Conservation (phyloP, 2,888 invertebrate genomes). For the Ophioninae sp. region DNA sequence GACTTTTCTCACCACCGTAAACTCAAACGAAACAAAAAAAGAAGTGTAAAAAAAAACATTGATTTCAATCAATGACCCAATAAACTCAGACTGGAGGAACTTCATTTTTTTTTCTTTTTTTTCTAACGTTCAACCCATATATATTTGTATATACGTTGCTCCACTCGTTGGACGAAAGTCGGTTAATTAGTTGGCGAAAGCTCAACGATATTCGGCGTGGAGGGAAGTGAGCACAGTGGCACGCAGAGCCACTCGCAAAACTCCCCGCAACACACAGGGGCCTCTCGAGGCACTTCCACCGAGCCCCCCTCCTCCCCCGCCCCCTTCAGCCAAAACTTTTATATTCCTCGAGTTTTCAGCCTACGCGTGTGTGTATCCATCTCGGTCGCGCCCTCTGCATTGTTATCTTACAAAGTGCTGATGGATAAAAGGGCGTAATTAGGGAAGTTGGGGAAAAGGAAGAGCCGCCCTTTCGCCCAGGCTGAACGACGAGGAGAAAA, state of each 20-base stretch:
- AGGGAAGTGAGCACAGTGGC: slow-evolving; percentile 10
- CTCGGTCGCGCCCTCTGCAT: neutral
- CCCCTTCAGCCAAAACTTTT: slow-evolving; percentile 48
- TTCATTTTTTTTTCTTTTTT: neutral
- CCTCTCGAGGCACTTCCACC: slow-evolving; percentile 28
- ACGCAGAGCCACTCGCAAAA: slow-evolving; percentile 37
- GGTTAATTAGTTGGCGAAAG: slow-evolving; percentile 60
- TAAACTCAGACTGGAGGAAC: slow-evolving; percentile 17
- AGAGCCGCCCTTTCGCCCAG: neutral
- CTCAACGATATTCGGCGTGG: slow-evolving; percentile 23
- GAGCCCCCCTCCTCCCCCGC: too few species aligned
- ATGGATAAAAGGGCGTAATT: neutral
- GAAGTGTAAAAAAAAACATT: neutral
- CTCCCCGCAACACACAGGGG: slow-evolving; percentile 13
- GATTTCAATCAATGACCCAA: slow-evolving; percentile 24
- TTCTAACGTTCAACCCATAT: too few species aligned
- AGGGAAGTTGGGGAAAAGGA: neutral
- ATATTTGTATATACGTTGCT: too few species aligned
- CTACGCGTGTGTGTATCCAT: neutral
- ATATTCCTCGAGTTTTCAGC: slow-evolving; percentile 11
- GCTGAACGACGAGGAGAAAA: neutral
- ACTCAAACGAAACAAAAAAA: too few species aligned
- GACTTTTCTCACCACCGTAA: too few species aligned
- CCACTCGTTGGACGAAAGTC: slow-evolving; percentile 44
- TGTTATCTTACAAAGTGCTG: neutral